Percentiles rank a stretch among this genome's conserved stretches.
phyloP scores from a whole-genome alignment of 1,140 invertebrate species.

The Rhagoletis pomonella region DNA sequence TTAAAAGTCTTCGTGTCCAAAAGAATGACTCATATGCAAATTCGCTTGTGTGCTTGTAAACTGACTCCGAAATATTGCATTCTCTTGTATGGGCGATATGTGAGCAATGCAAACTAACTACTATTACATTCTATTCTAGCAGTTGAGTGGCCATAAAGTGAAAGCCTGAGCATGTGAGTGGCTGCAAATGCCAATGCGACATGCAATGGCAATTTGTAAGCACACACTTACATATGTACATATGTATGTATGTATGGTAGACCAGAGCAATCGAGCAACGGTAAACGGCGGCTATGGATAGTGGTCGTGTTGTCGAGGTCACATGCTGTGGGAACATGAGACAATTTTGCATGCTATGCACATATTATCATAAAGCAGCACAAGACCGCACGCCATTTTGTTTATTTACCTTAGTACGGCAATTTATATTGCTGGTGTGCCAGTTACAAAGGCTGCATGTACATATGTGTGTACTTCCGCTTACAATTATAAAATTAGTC shows the following conservation, averaged over 20 bases:
- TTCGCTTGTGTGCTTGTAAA: neutral
- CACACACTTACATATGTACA: neutral
- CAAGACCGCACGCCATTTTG: neutral
- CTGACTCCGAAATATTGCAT: neutral
- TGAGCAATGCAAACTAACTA: neutral
- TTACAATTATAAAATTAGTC: slow-evolving; percentile 46
- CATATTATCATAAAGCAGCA: slow-evolving; percentile 31
- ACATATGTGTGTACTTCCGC: neutral
- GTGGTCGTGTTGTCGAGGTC: neutral
- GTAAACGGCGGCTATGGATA: neutral
- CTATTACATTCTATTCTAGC: slow-evolving; percentile 4
- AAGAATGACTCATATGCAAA: neutral
- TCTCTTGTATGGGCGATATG: neutral
- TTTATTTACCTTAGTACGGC: neutral
- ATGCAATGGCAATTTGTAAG: slow-evolving; percentile 41
- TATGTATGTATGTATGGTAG: no score
- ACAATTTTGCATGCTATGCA: neutral
- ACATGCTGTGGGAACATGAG: slow-evolving; percentile 4
- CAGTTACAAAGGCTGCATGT: neutral
- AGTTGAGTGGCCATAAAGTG: slow-evolving; percentile 5
- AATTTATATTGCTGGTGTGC: neutral
- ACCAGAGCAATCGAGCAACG: neutral
- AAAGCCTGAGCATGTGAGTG: neutral
- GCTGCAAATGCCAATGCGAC: slow-evolving; percentile 45
- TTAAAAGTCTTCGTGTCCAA: neutral